Conservation (phyloP, 1,140 invertebrate genomes). For the Coptotermes formosanus region DNA sequence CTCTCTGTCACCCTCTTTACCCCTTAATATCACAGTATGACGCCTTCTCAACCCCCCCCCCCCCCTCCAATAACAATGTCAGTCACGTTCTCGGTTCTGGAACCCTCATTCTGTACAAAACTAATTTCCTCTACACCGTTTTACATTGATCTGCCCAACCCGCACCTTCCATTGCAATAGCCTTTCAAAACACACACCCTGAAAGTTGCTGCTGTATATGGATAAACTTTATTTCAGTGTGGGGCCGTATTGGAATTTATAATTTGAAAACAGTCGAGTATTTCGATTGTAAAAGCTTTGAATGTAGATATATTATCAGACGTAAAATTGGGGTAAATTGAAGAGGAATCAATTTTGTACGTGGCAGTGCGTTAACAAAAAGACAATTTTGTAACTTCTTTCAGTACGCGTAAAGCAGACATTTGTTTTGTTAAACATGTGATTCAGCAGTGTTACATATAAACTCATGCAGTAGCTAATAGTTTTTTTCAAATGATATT, state of each 20-base stretch:
- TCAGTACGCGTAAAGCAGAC: no score
- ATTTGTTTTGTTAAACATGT: no score
- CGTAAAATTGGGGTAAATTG: no score
- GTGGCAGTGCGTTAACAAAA: no score
- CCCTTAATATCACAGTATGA: not conserved
- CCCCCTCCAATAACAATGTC: not conserved
- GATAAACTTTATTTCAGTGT: not conserved
- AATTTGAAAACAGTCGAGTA: not conserved
- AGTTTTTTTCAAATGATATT: no score
- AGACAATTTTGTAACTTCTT: no score
- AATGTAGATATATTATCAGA: no score
- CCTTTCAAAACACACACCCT: not conserved
- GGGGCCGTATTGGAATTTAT: not conserved
- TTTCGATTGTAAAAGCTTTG: not conserved
- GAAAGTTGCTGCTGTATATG: not conserved
- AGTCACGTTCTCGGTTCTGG: not conserved
- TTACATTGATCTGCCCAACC: slow-evolving; percentile 25
- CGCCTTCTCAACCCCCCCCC: not conserved
- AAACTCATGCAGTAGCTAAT: no score
- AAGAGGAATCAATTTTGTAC: no score
- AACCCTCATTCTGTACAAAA: slow-evolving; percentile 26
- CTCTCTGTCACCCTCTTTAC: no score
- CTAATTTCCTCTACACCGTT: slow-evolving; percentile 30
- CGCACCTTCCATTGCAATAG: not conserved
- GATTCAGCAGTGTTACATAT: no score